These are phyloP conservation scores for Sycobia sp. DNA, from an alignment of 1,140 invertebrate species.

Conservation along the genomic window DNA sequence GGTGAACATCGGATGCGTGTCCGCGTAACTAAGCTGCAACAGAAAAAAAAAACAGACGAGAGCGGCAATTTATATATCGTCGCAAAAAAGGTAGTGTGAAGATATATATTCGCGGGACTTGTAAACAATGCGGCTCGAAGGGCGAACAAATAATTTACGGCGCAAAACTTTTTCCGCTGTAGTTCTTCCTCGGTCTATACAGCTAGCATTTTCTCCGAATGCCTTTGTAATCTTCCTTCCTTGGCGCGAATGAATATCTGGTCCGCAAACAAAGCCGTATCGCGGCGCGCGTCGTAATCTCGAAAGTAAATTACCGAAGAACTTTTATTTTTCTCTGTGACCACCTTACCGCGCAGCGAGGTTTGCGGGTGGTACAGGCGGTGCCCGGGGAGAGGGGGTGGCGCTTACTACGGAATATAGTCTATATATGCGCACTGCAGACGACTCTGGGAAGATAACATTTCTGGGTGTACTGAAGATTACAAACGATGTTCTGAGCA, in stretches of 20 bases:
- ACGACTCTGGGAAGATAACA: too few relatives aligned
- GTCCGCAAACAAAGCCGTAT: constrained; percentile 11
- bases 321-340: constrained; percentile 6
- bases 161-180: constrained; percentile 15
- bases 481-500: too few relatives aligned
- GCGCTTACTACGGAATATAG: too few relatives aligned
- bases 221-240: constrained; percentile 14
- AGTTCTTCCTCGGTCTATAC: too few relatives aligned
- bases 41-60: constrained; percentile 27
- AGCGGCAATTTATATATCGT: not conserved
- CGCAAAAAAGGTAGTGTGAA: not conserved
- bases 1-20: constrained; percentile 98
- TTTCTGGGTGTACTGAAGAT: too few relatives aligned
- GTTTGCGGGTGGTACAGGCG: too few relatives aligned
- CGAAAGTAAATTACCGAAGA: constrained; percentile 11
- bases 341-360: not conserved
- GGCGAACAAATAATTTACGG: not conserved
- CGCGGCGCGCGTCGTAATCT: constrained; percentile 3
- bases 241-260: not conserved
- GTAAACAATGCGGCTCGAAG: not conserved
- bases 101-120: not conserved
- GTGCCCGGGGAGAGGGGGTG: too few relatives aligned
- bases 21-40: constrained; percentile 92
- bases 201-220: constrained; percentile 12
- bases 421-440: too few relatives aligned